A percentile compares a stretch with the other conserved stretches of the same genome.
Conservation (phyloP, 2,888 invertebrate genomes). For the Carterocephalus palaemon region DNA sequence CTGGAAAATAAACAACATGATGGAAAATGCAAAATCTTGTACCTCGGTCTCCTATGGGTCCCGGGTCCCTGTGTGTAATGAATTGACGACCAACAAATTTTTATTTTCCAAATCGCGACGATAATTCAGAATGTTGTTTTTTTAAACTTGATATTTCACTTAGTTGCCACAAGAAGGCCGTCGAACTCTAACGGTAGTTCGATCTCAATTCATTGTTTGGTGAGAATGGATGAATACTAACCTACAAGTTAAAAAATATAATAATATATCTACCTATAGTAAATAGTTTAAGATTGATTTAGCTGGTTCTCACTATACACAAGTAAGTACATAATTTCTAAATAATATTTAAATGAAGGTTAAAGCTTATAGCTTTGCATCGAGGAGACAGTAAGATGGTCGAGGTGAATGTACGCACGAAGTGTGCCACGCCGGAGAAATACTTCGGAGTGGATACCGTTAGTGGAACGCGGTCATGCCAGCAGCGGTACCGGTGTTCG, state of each 20-base stretch:
- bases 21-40: too few species aligned
- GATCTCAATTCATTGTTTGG: constrained; percentile 52
- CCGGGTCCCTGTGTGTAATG: too few species aligned
- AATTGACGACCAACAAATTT: too few species aligned
- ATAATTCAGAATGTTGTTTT: constrained; percentile 29
- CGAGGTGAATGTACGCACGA: constrained; percentile 76
- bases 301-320: background rate
- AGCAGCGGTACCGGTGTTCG: constrained; percentile 60
- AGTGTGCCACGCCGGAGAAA: constrained; percentile 77
- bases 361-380: constrained; percentile 31
- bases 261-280: too few species aligned
- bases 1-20: too few species aligned
- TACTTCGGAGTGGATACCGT: constrained; percentile 75
- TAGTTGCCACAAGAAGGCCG: constrained; percentile 51
- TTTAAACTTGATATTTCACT: constrained; percentile 44
- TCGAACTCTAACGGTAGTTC: constrained; percentile 68
- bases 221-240: constrained; percentile 4
- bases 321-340: too few species aligned
- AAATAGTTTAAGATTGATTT: background rate
- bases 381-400: constrained; percentile 59
- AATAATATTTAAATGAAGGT: background rate
- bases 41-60: too few species aligned
- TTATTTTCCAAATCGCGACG: constrained; percentile 27
- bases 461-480: constrained; percentile 77
- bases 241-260: too few species aligned